Evolutionary conservation across 1,140 invertebrate species (phyloP).

Genomic region (Leptopilina clavipes): DNA sequence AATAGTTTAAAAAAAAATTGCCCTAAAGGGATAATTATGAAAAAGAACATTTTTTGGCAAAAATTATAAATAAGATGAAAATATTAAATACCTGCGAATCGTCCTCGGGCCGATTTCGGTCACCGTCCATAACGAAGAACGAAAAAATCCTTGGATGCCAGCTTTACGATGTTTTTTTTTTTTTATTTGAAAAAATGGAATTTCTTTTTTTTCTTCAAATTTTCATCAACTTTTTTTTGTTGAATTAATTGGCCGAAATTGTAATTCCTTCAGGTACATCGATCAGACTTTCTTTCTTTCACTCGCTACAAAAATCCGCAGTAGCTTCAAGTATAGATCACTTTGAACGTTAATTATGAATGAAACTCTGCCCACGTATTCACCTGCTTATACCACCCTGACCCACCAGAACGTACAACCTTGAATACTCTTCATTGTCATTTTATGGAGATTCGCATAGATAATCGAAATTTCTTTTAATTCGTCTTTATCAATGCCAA

Average conservation of each 20-base stretch:
- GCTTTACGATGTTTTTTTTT: neutral
- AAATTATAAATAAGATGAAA: no score
- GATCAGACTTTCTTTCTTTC: conserved; percentile 48
- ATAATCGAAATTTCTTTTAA: conserved; percentile 17
- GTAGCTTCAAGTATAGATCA: conserved; percentile 47
- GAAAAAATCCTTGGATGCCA: neutral
- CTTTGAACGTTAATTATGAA: conserved; percentile 58
- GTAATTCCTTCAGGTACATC: conserved; percentile 43
- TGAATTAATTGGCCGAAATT: conserved; percentile 48
- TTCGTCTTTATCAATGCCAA: neutral
- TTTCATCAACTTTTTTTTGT: neutral
- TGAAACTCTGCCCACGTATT: conserved; percentile 44
- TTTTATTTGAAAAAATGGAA: neutral
- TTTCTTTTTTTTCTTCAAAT: neutral
- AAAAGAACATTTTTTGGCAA: no score
- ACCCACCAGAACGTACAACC: conserved; percentile 26
- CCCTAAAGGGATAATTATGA: no score
- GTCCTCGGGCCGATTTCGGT: conserved; percentile 52
- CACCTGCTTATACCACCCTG: conserved; percentile 31
- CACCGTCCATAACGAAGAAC: conserved; percentile 49
- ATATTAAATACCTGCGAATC: conserved; percentile 58
- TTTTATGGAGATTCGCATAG: conserved; percentile 25
- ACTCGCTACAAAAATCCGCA: conserved; percentile 35
- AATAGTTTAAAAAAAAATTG: no score
- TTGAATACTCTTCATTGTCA: conserved; percentile 39